Evolutionary conservation across 2,888 invertebrate species (phyloP), one percentile per base, ranked within the genome.

Genomic region (Polydrusus pterygomalis): DNA sequence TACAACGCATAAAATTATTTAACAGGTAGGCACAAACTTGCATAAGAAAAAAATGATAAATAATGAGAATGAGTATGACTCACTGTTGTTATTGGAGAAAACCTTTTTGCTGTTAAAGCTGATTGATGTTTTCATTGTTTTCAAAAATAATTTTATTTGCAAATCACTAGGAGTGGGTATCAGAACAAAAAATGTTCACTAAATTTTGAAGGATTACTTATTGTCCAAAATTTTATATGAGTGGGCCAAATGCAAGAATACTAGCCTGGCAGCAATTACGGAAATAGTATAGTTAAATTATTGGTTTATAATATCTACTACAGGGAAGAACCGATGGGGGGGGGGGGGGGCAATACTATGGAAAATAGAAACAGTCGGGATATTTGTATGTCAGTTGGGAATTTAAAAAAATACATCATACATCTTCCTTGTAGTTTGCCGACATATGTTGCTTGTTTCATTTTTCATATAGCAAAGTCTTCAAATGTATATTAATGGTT

Each of bases 1-100:
- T 45, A 69, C 69, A 38, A 17, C 25, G 69, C 56, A 20, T 58
- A 58, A 68, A 69, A 58, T 69, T 43, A 20, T 43, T 11, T 7
- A 69, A 58, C 69, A 69, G 45, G 69, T 58, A 43, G 58, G 58
- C 69, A 64, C 34, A n/a, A 67, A 38, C 67, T 18, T 40, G 40
- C 25, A 56, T 56, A 38, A 68, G 68, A 68, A 68, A 68, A 43
- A 45, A 63, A 40, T 17, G 45, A 47, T 40, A 54, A 54, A 30
- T 30, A 63, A 63, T 47, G 17, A 45, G 45, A 63, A 63, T 47
- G 17, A 45, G 45, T 45, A 13, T 63, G 63, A 63, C 43, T 63
- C 45, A 63, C 15, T 43, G 34, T 20, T 63, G 25, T 63, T 56
- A 34, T 56, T 60, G 18, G 13, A 38, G 17, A 30, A 60, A 60